A percentile compares a stretch with the other conserved stretches of the same genome.
These are phyloP conservation scores for Nineta flava DNA, from an alignment of 2,888 invertebrate genomes.

Conservation along the genomic window DNA sequence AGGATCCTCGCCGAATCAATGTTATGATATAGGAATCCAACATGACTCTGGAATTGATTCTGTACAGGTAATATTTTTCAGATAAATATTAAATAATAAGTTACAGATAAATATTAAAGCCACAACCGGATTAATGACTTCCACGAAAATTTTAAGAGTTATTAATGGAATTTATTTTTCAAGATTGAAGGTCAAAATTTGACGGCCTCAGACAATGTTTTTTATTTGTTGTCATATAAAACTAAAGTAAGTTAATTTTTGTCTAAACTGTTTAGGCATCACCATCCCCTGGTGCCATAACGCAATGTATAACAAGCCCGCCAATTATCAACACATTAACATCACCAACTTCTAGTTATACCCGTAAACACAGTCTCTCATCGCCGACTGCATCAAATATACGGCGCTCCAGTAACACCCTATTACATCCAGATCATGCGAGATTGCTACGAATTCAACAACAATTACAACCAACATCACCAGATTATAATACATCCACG, in stretches of 20 bases:
- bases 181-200: background rate
- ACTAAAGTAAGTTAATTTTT: background rate
- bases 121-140: background rate
- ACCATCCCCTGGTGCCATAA: conserved; percentile 32
- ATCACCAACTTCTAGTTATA: conserved; percentile 22
- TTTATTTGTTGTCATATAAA: no score
- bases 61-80: conserved; percentile 37
- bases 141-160: background rate
- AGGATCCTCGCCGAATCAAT: conserved; percentile 21
- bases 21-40: conserved; percentile 31
- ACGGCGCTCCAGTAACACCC: conserved; percentile 38
- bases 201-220: no score
- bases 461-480: conserved; percentile 25
- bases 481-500: conserved; percentile 26
- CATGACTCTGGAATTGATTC: conserved; percentile 58
- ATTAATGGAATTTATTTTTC: background rate
- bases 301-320: conserved; percentile 7
- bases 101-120: background rate
- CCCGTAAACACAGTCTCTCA: conserved; percentile 8
- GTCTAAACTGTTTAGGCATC: conserved; percentile 28
- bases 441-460: conserved; percentile 35
- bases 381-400: conserved; percentile 27
- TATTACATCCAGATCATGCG: conserved; percentile 56
- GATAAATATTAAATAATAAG: background rate
- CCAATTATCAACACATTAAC: conserved; percentile 5